Evolutionary conservation across 2,888 invertebrate species (phyloP), one percentile per base, ranked within the genome.

Genomic region (Nomada ruficornis): DNA sequence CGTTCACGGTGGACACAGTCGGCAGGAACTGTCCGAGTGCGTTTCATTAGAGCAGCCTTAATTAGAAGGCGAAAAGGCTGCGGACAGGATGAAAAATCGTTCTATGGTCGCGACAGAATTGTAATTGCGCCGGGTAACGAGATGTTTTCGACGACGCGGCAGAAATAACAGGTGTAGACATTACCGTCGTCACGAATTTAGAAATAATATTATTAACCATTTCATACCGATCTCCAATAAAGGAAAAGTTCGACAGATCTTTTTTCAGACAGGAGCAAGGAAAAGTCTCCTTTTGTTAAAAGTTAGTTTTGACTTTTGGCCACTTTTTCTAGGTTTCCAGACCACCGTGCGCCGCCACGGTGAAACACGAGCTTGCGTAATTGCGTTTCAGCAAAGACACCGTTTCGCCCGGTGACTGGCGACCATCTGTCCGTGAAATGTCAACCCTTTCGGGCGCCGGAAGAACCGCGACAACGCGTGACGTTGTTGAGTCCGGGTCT

Each of bases 311-410:
- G 29, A 29, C 7, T 29, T 29, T 29, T 5, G 29, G 29, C 7
- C 29, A 29, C 29, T 29, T 29, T 7, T 7, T 29, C 7, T 5
- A 29, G 29, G 7, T 29, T 29, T 29, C 29, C 29, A 7, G 29
- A 29, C 29, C 7, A 29, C 7, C 0, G 7, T 29, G 26, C 26
- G 26, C 2, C 26, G 69, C 44, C 75, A 20, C 68, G 20, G 54
- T 75, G 69, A 75, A 68, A 75, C 60, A 75, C 23, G 60, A 54
- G 18, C 42, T 26, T 13, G 54, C 44, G 54, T 69, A 62, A 75
- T 75, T 69, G 69, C 52, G 65, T 57, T 52, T 52, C 29, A 9
- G 65, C 47, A 52, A 62, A 75, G 75, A 62, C 68, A 65, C 57
- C 23, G n/a, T 63, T 36, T 55, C 5, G 15, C 42, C 36, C 50